phyloP scores from a whole-genome alignment of 2,113 vertebrate genomes.

The Sarotherodon lohbergeri region DNA sequence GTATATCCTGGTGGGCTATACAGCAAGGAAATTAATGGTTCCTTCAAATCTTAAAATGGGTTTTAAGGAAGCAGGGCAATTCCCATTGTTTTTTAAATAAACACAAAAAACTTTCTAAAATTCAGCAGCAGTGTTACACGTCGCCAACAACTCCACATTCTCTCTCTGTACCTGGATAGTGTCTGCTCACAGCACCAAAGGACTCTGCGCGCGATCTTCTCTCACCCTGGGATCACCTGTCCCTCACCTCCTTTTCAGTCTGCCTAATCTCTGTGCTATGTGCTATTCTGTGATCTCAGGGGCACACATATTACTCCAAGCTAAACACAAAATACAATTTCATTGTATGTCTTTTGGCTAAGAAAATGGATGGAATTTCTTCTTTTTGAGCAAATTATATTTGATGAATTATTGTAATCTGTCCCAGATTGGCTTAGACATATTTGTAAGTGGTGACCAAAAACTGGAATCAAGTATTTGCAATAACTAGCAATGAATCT shows the following conservation, averaged over 20 bases:
- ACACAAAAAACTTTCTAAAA: not conserved
- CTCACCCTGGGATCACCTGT: not conserved
- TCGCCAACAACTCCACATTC: not conserved
- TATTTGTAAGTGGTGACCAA: not conserved
- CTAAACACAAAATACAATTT: not conserved
- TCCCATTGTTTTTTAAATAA: not conserved
- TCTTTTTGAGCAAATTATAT: not conserved
- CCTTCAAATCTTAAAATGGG: not conserved
- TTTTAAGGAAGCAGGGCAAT: not conserved
- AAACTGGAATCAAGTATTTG: not conserved
- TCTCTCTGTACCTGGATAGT: not conserved
- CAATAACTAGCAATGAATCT: not conserved
- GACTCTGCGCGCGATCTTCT: fast-evolving
- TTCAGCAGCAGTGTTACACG: not conserved
- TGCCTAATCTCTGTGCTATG: not conserved
- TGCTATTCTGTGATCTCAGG: not conserved
- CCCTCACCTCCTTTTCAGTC: not conserved
- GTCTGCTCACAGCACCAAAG: not conserved
- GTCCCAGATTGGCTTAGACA: not conserved
- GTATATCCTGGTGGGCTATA: not conserved
- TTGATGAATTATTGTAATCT: not conserved
- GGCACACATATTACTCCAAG: not conserved
- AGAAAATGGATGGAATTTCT: not conserved
- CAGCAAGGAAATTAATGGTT: not conserved
- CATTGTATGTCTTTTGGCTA: not conserved